These are phyloP conservation scores for Diplodus sargus DNA, from an alignment of 2,797 vertebrate genomes.

Conservation along the genomic window DNA sequence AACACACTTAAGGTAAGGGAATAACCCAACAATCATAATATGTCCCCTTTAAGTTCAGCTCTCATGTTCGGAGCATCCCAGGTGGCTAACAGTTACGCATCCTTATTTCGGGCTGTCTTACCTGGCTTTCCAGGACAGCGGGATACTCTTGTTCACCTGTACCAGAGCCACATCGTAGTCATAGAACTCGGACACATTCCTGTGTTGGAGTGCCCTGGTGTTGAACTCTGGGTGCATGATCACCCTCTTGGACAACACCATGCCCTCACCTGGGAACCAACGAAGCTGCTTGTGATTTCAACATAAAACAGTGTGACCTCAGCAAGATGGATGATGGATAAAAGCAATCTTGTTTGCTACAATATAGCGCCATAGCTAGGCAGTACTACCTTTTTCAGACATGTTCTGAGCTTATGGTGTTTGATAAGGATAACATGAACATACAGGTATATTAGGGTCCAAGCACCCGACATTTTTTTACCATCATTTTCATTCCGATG, in stretches of 20 bases:
- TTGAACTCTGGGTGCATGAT: slow-evolving; percentile 82
- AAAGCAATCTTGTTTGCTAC: neutral
- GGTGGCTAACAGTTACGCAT: neutral
- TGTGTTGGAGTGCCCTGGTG: slow-evolving; percentile 59
- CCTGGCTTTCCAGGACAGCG: slow-evolving; percentile 75
- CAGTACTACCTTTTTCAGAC: neutral
- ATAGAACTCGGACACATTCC: slow-evolving; percentile 87
- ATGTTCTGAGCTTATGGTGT: neutral
- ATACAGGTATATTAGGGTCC: neutral
- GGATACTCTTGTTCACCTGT: slow-evolving; percentile 68
- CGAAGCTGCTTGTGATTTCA: neutral
- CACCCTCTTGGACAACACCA: slow-evolving; percentile 22
- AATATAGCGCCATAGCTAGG: neutral
- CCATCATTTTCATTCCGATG: neutral
- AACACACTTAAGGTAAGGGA: no score
- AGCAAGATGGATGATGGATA: neutral
- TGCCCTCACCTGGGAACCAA: slow-evolving; percentile 49
- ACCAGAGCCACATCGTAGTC: slow-evolving; percentile 90
- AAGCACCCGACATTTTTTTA: neutral
- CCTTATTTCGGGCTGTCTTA: slow-evolving; percentile 51
- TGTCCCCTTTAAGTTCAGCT: neutral
- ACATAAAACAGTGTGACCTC: neutral
- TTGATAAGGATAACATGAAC: neutral
- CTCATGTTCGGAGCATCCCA: neutral
- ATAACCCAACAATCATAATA: no score